Evolutionary conservation across 2,113 vertebrate genomes (phyloP).

Genomic region (Steatornis caripensis): DNA sequence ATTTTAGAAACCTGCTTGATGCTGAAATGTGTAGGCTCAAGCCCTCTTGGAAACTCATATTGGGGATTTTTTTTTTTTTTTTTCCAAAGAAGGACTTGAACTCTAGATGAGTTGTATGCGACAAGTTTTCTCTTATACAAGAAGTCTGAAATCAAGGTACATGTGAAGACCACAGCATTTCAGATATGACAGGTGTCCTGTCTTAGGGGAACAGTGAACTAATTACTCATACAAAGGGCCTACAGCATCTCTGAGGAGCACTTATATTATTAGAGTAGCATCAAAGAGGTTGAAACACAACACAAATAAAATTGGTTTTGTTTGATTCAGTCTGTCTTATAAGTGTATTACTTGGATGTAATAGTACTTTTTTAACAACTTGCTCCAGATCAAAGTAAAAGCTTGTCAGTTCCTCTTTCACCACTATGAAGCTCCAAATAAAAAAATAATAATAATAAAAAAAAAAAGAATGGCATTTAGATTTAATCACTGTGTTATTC

Average conservation of each 20-base stretch:
- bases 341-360: neutral
- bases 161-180: neutral
- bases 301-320: neutral
- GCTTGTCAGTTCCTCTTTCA: neutral
- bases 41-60: neutral
- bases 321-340: neutral
- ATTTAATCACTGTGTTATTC: neutral
- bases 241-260: neutral
- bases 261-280: neutral
- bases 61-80: neutral
- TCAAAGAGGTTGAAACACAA: neutral
- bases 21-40: neutral
- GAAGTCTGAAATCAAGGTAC: neutral
- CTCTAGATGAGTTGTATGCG: neutral
- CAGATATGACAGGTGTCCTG: neutral
- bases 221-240: neutral
- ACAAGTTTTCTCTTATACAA: neutral
- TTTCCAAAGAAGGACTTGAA: neutral
- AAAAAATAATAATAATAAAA: neutral
- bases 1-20: neutral
- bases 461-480: fast-evolving
- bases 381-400: neutral
- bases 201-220: neutral
- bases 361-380: neutral
- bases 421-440: neutral